phyloP scores from a whole-genome alignment of 2,797 vertebrate genomes.

The Pagetopsis macropterus region DNA sequence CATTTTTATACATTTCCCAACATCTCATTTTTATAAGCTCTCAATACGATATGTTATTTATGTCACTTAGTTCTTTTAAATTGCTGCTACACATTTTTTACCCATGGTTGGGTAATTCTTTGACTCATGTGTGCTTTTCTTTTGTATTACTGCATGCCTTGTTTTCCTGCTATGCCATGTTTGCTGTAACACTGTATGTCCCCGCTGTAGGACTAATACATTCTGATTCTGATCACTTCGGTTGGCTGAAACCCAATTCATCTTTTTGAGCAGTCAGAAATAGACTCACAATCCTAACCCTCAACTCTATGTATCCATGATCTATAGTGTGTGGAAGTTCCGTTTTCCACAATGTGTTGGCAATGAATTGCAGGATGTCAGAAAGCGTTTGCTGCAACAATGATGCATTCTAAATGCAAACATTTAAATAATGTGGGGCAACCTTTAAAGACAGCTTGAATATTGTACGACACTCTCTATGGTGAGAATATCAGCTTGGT shows the following conservation, averaged over 20 bases:
- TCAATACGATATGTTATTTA: no score
- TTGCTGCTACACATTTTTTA: no score
- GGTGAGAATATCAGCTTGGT: constrained; percentile 6
- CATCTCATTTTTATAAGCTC: no score
- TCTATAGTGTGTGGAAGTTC: constrained; percentile 20
- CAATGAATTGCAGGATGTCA: constrained; percentile 46
- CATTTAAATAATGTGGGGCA: constrained; percentile 19
- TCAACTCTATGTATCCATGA: constrained; percentile 7
- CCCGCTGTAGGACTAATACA: no score
- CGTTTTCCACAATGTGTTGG: constrained; percentile 9
- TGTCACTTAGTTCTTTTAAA: no score
- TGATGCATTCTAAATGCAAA: constrained; percentile 25
- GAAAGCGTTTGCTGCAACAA: constrained; percentile 20
- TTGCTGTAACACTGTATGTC: no score
- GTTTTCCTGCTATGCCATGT: no score
- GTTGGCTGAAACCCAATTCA: not conserved
- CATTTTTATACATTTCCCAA: no score
- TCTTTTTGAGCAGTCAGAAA: not conserved
- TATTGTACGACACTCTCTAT: not conserved
- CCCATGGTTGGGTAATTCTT: no score
- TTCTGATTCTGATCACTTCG: not conserved
- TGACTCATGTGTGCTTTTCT: no score
- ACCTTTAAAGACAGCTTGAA: constrained; percentile 1
- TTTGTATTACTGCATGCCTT: no score
- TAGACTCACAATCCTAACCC: not conserved